Conservation (phyloP, 2,888 invertebrate species). For the Mesodorylaimus sp. region DNA sequence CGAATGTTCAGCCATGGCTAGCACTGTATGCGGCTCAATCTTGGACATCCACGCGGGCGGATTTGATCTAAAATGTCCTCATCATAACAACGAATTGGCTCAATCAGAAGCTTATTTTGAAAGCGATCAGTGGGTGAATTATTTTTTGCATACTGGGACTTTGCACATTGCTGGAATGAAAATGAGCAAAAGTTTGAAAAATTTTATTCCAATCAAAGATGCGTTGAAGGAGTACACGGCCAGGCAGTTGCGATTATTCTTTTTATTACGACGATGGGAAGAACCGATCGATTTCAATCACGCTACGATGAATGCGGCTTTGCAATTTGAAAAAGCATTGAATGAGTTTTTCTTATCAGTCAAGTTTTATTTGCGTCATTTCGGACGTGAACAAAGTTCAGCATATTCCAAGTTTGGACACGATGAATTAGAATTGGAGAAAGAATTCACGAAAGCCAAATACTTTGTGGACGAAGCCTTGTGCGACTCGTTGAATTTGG, state of each 20-base stretch:
- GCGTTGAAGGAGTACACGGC: slow-evolving; percentile 38
- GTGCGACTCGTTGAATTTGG: slow-evolving; percentile 71
- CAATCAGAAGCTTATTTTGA: slow-evolving; percentile 58
- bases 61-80: slow-evolving; percentile 91
- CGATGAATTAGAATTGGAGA: slow-evolving; percentile 49
- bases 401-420: slow-evolving; percentile 53
- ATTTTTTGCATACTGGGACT: slow-evolving; percentile 93
- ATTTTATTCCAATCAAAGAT: slow-evolving; percentile 49
- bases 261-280: slow-evolving; percentile 88
- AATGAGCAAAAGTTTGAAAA: slow-evolving; percentile 97
- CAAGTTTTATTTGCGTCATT: slow-evolving; percentile 48
- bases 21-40: slow-evolving; percentile 58
- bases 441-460: slow-evolving; percentile 4
- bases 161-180: slow-evolving; percentile 92
- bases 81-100: slow-evolving; percentile 95
- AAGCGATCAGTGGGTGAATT: slow-evolving; percentile 79
- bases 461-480: slow-evolving; percentile 20
- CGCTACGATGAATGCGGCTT: slow-evolving; percentile 85
- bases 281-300: slow-evolving; percentile 95
- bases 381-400: slow-evolving; percentile 39
- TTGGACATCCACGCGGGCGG: slow-evolving; percentile 85
- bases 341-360: slow-evolving; percentile 79
- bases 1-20: slow-evolving; percentile 95
- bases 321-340: slow-evolving; percentile 71
- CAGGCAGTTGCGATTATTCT: slow-evolving; percentile 75